Evolutionary conservation across 2,113 vertebrate species (phyloP).

Genomic region (Asarcornis scutulata): DNA sequence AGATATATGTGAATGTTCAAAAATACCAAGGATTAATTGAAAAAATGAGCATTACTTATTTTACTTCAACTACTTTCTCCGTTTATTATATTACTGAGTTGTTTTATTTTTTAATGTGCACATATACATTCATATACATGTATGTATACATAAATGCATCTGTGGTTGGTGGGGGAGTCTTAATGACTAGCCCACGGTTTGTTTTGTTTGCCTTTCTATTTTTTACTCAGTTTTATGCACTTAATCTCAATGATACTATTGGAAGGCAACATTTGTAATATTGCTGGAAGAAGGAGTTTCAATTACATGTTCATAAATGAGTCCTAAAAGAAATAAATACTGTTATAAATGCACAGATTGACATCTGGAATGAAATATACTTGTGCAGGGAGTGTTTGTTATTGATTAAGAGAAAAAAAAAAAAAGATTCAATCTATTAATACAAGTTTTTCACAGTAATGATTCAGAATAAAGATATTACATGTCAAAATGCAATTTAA

Average conservation of each 20-base stretch:
- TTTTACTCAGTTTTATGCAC: not conserved
- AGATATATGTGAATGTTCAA: not conserved
- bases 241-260: not conserved
- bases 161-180: rapidly evolving
- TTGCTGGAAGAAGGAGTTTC: not conserved
- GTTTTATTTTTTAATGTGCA: not conserved
- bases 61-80: not conserved
- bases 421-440: not conserved
- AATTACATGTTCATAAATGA: not conserved
- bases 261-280: not conserved
- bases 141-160: not conserved
- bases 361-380: not conserved
- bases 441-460: not conserved
- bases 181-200: not conserved
- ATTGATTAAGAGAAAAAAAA: not conserved
- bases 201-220: not conserved
- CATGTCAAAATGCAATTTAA: not conserved
- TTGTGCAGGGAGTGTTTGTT: not conserved
- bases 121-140: not conserved
- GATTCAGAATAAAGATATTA: not conserved
- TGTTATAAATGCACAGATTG: not conserved
- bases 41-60: not conserved
- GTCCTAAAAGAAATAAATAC: not conserved
- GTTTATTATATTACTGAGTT: not conserved
- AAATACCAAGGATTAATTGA: not conserved